Base-by-base conservation (phyloP, 2,113 vertebrate genomes). In the Crotophaga sulcirostris region DNA sequence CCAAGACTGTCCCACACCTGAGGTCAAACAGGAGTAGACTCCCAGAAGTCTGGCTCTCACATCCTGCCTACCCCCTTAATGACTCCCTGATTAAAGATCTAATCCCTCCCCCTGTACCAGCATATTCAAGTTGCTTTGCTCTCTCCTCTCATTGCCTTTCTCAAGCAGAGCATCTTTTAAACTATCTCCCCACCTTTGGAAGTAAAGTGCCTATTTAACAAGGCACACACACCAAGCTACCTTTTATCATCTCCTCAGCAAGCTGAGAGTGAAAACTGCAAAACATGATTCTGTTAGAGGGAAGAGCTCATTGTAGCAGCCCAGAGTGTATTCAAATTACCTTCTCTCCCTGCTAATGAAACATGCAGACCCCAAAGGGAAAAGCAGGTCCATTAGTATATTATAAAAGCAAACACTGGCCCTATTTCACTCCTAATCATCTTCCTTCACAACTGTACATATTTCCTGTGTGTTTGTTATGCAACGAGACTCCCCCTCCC, bases 191-290 rank as follows among this genome's bases (percentile, higher is more conserved):
- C 56, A 28, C 34, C 54, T 89, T 20, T 19, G 67, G 73, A 89
- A 59, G 81, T n/a, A 89, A 72, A 89, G 83, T 2, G 9, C 25
- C 72, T 85, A 59, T 74, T 78, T 90, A 85, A 85, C 67, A 90
- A 92, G 72, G 92, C 69, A 40, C n/a, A 28, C 33, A 15, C 77
- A 69, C 38, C 81, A 82, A 0, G 0, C 58, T 86, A 60, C 58
- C 60, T 93, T 94, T 90, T 84, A 86, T 84, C 68, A 90, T 79
- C 63, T 91, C 94, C 78, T 34, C 95, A 88, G 78, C 94, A 85
- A 93, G 84, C 73, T 89, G 86, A 82, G 88, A 95, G 40, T 17
- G 33, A 70, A 85, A 75, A 78, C 74, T 47, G 40, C 60, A 95
- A 93, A 96, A 34, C 42, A 59, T 16, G 13, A 82, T 58, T 78